Conservation (phyloP, 2,888 invertebrate genomes). For the Eugnorisma glareosa region DNA sequence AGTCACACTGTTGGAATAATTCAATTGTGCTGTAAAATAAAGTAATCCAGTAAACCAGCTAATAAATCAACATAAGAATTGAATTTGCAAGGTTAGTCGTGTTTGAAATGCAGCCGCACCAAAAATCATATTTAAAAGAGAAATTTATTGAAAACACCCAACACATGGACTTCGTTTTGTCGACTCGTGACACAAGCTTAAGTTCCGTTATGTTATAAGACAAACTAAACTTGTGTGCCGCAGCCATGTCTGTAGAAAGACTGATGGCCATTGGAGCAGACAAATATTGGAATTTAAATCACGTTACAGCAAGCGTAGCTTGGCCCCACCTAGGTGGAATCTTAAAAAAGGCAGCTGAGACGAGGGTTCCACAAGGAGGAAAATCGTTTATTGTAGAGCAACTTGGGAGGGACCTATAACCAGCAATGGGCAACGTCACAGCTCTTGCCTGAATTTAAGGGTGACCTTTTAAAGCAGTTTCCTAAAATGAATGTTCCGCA, state of each 20-base stretch:
- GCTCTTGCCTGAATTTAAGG: not conserved
- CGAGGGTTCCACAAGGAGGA: not conserved
- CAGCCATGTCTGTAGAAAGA: not conserved
- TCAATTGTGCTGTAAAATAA: constrained; percentile 1
- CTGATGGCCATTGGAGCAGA: not conserved
- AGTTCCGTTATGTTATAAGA: not conserved
- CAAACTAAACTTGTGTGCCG: not conserved
- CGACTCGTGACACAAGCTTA: not conserved
- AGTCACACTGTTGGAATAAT: constrained; percentile 8
- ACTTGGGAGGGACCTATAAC: not conserved
- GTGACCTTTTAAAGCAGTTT: not conserved
- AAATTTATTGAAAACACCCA: not conserved
- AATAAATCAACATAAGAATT: not conserved
- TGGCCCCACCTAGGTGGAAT: not conserved
- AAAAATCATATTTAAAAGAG: not conserved
- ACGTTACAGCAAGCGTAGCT: not conserved
- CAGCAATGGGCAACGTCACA: not conserved
- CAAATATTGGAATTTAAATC: not conserved
- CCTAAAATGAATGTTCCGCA: not conserved
- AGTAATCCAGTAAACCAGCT: not conserved
- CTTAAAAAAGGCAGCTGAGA: not conserved
- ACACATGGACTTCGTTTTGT: not conserved
- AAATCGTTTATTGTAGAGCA: not conserved
- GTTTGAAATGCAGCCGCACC: not conserved
- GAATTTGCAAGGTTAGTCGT: not conserved